Evolutionary conservation across 2,113 vertebrate genomes (phyloP), one percentile per base, ranked within the genome.

Genomic region (Notarius quadriscutis): DNA sequence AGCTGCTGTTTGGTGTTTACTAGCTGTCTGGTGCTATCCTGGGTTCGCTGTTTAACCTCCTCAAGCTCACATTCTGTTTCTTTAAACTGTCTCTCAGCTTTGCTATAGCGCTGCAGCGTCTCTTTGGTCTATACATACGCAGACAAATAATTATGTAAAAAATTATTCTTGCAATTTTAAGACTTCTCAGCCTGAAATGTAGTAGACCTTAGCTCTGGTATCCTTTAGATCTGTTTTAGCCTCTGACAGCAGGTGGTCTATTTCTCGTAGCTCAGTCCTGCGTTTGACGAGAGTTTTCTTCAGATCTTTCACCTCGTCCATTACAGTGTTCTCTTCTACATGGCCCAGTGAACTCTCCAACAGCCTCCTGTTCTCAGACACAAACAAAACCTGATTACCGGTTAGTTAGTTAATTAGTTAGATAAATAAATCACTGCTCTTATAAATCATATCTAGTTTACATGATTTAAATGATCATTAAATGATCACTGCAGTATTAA

Each of bases 241-340:
- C 90, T 97, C 96, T 1, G 95, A 87, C 78, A 98, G 95, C 15
- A 96, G 94, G 25, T 94, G 89, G 85, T 98, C 96, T 0, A 97
- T 96, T 84, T 97, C 94, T 48, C 97, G 92, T 3, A 99, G 96
- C 89, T 99, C 97, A 0, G 95, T 95, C 81, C 95, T 89, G 11
- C 97, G 95, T 69, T 95, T 97, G 87, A 95, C 86, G 1, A 99
- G 96, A 0, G 97, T 98, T 89, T 94, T 94, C 92, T 98, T 97
- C 62, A 96, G 58, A 89, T 96, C 96, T 18, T 93, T 93, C 10
- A 96, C 92, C 92, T 97, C 96, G 83, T 93, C 94, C 65, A 91
- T 88, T 51, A 95, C 89, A 83, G 62, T 85, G 84, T 97, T 95
- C 80, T 93, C 92, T 72, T 93, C 84, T 22, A 94, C 83, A 88